These are phyloP conservation scores for Trichopoda pennipes DNA, from an alignment of 2,888 invertebrate species.

Conservation along the genomic window DNA sequence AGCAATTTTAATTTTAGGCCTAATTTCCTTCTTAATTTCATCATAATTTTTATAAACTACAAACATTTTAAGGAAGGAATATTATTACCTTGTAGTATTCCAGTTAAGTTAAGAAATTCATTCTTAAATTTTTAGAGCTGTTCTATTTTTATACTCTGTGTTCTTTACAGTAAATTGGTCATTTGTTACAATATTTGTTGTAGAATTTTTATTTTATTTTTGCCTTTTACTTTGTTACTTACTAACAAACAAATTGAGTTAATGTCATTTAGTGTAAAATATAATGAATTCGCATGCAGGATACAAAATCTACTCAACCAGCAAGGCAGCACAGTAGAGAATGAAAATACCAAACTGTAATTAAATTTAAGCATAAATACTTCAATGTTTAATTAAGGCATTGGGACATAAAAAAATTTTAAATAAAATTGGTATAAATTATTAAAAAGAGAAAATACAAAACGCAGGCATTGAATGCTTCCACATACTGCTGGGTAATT, in stretches of 20 bases:
- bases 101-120: too few species aligned
- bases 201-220: background rate
- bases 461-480: too few species aligned
- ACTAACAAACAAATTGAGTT: slow-evolving; percentile 60
- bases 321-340: slow-evolving; percentile 1
- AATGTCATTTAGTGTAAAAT: slow-evolving; percentile 58
- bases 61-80: too few species aligned
- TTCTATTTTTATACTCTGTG: background rate
- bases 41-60: too few species aligned
- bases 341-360: slow-evolving; percentile 28
- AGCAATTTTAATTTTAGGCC: too few species aligned
- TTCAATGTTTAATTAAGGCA: slow-evolving; percentile 51
- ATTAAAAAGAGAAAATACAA: background rate
- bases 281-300: slow-evolving; percentile 8
- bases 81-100: too few species aligned
- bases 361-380: slow-evolving; percentile 60
- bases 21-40: too few species aligned
- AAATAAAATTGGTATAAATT: slow-evolving; percentile 30
- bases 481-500: background rate
- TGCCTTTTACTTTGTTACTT: background rate
- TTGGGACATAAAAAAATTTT: slow-evolving; percentile 39
- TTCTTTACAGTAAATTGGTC: slow-evolving; percentile 44
- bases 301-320: background rate
- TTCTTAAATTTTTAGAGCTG: background rate
- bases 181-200: slow-evolving; percentile 35